Base-by-base conservation (phyloP, 2,113 vertebrate species). In the Scatophagus argus region DNA sequence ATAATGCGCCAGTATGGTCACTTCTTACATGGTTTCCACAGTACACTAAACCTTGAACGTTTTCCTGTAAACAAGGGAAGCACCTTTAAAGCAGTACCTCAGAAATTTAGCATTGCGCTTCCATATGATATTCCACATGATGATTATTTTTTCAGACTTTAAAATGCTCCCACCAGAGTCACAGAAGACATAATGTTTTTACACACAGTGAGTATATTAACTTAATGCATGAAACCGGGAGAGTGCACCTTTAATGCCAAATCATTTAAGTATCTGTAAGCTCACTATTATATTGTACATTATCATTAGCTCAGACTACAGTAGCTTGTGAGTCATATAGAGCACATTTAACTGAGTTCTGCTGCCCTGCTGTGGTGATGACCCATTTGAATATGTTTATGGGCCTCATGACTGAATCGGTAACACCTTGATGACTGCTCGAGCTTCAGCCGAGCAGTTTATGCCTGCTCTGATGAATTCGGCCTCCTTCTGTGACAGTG, bases 391-490 rank as follows among this genome's bases (percentile, higher is more conserved):
- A 34, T 12, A 0, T 4, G n/a, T 73, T 54, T 17, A 14, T 25
- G 55, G 55, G 47, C 69, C 44, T 12, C 21, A 27, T 31, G 31
- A 56, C 27, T 78, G 69, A 52, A 23, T 63, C 32, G 43, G 4
- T 61, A 44, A 63, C 49, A 36, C 44, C 43, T 34, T 6, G 17
- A 17, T 31, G 61, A 29, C 31, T 14, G 68, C 46, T 55, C 31
- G 63, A 17, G 55, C 74, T 43, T 51, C 49, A 46, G 2, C 29
- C 32, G 64, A 76, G 52, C 69, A 14, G 51, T 74, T 76, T 59
- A 43, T 60, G 32, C 14, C 63, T 8, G 25, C 3, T 62, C n/a
- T 65, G 69, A 82, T 74, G 36, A 76, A 55, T 83, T 76, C 69
- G 41, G 64, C 58, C 36, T 64, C 67, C 31, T 3, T 52, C 21